Evolutionary conservation across 1,140 invertebrate species (phyloP), one percentile per base, ranked within the genome.

Genomic region (Neocloeon triangulifer): DNA sequence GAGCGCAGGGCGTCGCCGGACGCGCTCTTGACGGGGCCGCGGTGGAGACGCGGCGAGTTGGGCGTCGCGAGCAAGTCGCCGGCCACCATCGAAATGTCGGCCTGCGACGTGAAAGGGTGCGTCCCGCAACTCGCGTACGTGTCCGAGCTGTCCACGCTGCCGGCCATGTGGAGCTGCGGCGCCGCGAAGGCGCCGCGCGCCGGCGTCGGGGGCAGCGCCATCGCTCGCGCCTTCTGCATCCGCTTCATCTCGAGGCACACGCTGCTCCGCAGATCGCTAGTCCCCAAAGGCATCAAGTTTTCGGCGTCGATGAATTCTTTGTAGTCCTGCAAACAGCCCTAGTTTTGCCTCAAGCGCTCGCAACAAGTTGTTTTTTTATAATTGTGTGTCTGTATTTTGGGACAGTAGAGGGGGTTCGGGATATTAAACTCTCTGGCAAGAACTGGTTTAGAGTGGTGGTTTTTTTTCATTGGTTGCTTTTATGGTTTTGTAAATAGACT

Each of bases 71-170:
- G 42, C 41, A 42, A 47, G 39, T 41, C 49, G 48, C 39, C 51
- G 50, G 38, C 44, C 39, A 34, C 43, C 38, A 34, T 23, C 40
- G 18, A 40, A 43, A 79, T 62, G 55, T 80, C 76, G 43, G 70
- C 58, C 47, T 67, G 60, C 1, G 80, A 86, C 52, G 76, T 69
- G 57, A 79, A 88, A 43, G 82, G 84, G 59, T 91, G 84, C 39
- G 86, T 92, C 59, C 84, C 75, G 61, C 86, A 95, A 55, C 81
- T 89, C 49, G 81, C 81, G 56, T 85, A 95, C 33, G 86, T 94
- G 56, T 92, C 86, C 18, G 75, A 80, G 43, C 75, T 81, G 45
- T 79, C 75, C 25, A 79, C 64, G 47, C 72, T 77, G 31, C 69
- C 73, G 36, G 17, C 28, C 17, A 28, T 43, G 29, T 5, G 23